A percentile compares a stretch with the other conserved stretches of the same genome.
Conservation (phyloP, 1,140 invertebrate genomes). For the Andrena cerasifolii region DNA sequence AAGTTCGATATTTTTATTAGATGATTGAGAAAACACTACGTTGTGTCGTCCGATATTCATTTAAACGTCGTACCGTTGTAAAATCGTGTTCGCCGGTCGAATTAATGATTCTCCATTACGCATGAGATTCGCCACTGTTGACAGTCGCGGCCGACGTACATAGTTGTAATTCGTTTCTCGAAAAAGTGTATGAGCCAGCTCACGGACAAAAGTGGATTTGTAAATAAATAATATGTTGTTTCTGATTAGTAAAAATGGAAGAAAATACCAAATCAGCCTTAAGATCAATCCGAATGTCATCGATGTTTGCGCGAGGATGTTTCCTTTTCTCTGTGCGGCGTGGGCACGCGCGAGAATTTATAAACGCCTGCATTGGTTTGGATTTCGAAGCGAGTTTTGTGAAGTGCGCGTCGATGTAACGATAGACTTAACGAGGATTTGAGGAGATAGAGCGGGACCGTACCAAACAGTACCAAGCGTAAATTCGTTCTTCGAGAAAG, state of each 20-base stretch:
- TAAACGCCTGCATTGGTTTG: slow-evolving; percentile 25
- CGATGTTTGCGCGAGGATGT: slow-evolving; percentile 37
- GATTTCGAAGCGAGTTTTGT: slow-evolving; percentile 17
- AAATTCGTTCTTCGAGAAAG: neutral
- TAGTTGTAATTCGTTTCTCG: slow-evolving; percentile 32
- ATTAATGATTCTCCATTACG: slow-evolving; percentile 60
- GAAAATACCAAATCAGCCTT: slow-evolving; percentile 72
- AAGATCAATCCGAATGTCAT: slow-evolving; percentile 57
- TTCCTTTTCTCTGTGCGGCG: slow-evolving; percentile 37
- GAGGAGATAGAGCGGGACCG: slow-evolving; percentile 17
- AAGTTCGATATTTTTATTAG: neutral
- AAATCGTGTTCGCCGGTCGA: neutral
- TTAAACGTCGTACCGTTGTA: too few relatives aligned
- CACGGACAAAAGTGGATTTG: slow-evolving; percentile 62
- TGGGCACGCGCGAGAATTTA: slow-evolving; percentile 26
- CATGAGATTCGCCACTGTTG: slow-evolving; percentile 38
- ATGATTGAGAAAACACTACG: neutral
- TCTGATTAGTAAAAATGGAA: slow-evolving; percentile 55
- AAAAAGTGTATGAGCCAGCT: slow-evolving; percentile 21
- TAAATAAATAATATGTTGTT: slow-evolving; percentile 73
- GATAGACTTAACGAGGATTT: slow-evolving; percentile 16
- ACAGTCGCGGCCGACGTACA: slow-evolving; percentile 35
- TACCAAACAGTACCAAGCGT: slow-evolving; percentile 30
- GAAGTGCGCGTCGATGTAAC: slow-evolving; percentile 17
- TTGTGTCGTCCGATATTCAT: neutral